Conservation (phyloP, 2,888 invertebrate genomes). For the Alloplasta piceator region DNA sequence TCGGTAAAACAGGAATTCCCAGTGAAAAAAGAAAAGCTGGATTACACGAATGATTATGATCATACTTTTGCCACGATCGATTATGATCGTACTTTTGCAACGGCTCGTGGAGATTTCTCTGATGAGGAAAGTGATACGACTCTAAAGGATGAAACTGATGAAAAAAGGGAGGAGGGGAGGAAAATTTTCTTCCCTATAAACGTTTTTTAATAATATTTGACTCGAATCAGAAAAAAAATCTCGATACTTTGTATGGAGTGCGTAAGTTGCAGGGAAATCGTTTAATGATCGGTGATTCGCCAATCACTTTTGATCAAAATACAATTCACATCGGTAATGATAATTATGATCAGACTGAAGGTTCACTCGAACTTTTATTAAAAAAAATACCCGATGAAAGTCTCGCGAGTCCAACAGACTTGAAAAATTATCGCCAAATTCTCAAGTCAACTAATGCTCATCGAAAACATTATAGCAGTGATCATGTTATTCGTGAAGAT, state of each 20-base stretch:
- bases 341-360: neutral
- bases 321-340: constrained; percentile 31
- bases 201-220: too few relatives aligned
- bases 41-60: too few relatives aligned
- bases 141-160: constrained; percentile 75
- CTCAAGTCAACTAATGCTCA: too few relatives aligned
- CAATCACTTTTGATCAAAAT: constrained; percentile 45
- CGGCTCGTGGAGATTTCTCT: constrained; percentile 79
- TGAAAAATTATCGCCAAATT: too few relatives aligned
- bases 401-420: too few relatives aligned
- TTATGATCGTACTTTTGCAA: constrained; percentile 6
- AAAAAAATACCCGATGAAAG: neutral
- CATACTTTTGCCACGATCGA: too few relatives aligned
- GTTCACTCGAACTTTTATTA: neutral
- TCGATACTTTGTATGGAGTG: constrained; percentile 56
- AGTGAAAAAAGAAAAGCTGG: too few relatives aligned
- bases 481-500: too few relatives aligned
- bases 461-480: too few relatives aligned
- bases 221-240: constrained; percentile 19
- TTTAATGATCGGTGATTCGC: constrained; percentile 59
- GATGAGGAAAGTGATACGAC: constrained; percentile 81
- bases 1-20: too few relatives aligned
- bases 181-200: constrained; percentile 74
- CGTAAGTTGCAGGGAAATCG: constrained; percentile 46
- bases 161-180: constrained; percentile 75